Base-by-base conservation (phyloP, 2,113 vertebrate genomes). In the Peromyscus polionotus region DNA sequence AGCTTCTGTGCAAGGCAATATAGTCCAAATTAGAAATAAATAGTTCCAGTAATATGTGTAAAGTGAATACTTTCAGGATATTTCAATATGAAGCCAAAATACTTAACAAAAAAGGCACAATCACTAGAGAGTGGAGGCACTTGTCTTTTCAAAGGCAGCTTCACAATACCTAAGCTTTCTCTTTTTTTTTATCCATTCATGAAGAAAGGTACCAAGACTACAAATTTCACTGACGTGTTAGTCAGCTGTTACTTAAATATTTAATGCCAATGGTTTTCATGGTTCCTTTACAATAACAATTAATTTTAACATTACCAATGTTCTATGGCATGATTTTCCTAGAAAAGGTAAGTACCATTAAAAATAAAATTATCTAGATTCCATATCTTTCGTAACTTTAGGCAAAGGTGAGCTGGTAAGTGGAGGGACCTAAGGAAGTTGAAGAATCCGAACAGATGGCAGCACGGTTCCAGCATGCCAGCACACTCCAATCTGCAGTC, bases 381-480 rank as follows among this genome's bases (percentile, higher is more conserved):
- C 68, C 42, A 33, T 83, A 91, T 95, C 96, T 96, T 96, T 92
- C 94, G 59, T 93, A 81, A 96, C 83, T 96, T 91, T 61, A 86
- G 89, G 76, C 85, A 97, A 45, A 72, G 63, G 57, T 0, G 0
- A 81, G 70, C 94, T 70, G 63, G 17, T 90, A 90, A 88, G 93
- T 1, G 91, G 83, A 93, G 92, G 94, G 92, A 93, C 96, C 88
- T 96, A 90, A 97, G 95, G 96, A 97, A 95, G 20, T 72, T 72
- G 86, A 91, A 79, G 86, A 95, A 97, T 77, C 19, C 22, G 89
- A 95, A 90, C 98, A 98, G 97, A 98, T 97, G 97, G 98, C 77
- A 91, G 76, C 45, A 22, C 79, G 81, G 36, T 0, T 51, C 33
- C 10, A 59, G 80, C 19, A 0, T 94, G 97, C 97, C 98, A 98